Base-by-base conservation (phyloP, 2,797 vertebrate genomes). In the Neostethus bicornis region DNA sequence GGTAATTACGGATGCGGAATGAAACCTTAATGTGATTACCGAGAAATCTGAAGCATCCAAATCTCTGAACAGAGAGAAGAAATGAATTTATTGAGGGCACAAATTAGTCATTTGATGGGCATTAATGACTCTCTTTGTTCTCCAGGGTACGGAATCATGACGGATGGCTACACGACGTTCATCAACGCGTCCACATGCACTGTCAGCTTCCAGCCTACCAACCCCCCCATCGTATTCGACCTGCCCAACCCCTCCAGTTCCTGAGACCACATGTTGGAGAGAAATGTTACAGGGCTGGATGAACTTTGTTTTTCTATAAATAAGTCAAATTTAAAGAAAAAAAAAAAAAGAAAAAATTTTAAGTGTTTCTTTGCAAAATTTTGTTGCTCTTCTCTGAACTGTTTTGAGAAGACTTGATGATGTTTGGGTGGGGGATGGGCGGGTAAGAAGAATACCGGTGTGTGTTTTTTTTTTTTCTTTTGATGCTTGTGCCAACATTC, bases 161-260 rank as follows among this genome's bases (percentile, higher is more conserved):
- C 96, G 0, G 96, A 98, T 7, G 95, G 96, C 66, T 98, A 93
- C 89, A 97, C 96, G 2, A 96, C 96, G 0, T 98, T 98, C 90
- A 91, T 98, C 91, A 98, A 98, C 46, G 93, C 96, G 49, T 97
- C 96, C 11, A 96, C 95, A 7, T 98, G 96, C 87, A 98, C 96
- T 23, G 95, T 98, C 92, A 98, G 96, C 93, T 98, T 97, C 90
- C 96, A 98, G 71, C 96, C 96, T 63, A 97, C 95, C 88, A 98
- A 98, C 88, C 96, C 95, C 55, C 96, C 96, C 70, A 96, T 98
- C 86, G 95, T 98, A 73, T 98, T 98, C 49, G 96, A 98, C 93
- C 94, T 98, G 74, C 96, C 96, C 31, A 98, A 96, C 87, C 95
- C 96, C 26, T 91, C 92, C 90, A 94, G 91, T 83, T 96, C 96